Evolutionary conservation across 2,888 invertebrate species (phyloP).

Genomic region (Calameuta filiformis): DNA sequence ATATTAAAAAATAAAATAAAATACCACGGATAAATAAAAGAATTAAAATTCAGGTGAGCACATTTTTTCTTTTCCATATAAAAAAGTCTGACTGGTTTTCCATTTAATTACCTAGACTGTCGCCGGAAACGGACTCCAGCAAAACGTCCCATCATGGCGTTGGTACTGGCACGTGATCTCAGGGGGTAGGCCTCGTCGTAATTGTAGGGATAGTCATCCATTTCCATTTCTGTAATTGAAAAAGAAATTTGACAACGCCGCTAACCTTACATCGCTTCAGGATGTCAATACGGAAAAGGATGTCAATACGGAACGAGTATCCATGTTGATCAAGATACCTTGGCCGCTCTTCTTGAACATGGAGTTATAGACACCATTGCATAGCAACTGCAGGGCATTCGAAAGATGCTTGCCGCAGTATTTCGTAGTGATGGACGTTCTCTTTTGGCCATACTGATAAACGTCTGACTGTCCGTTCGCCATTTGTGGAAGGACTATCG

Average conservation of each 20-base stretch:
- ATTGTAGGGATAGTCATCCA: constrained; percentile 46
- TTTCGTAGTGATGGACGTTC: constrained; percentile 31
- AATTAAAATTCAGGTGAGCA: neutral
- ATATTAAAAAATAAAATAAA: neutral
- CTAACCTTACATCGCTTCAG: neutral
- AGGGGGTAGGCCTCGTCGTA: constrained; percentile 55
- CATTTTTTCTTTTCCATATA: no score
- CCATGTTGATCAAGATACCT: constrained; percentile 37
- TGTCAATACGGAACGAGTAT: neutral
- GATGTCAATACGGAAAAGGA: neutral
- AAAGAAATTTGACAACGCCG: neutral
- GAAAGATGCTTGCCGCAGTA: constrained; percentile 63
- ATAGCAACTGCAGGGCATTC: constrained; percentile 57
- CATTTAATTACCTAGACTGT: constrained; percentile 13
- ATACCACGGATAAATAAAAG: neutral
- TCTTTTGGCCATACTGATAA: constrained; percentile 41
- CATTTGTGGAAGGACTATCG: constrained; percentile 41
- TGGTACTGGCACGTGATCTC: constrained; percentile 52
- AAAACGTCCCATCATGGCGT: constrained; percentile 51
- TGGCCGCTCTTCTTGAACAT: constrained; percentile 59
- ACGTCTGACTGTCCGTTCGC: constrained; percentile 43
- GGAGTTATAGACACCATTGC: constrained; percentile 60
- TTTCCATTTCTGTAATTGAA: constrained; percentile 45
- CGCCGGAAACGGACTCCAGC: constrained; percentile 34
- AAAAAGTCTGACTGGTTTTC: no score